These are phyloP conservation scores for Macaria liturata DNA, from an alignment of 2,888 invertebrate genomes.

Conservation along the genomic window DNA sequence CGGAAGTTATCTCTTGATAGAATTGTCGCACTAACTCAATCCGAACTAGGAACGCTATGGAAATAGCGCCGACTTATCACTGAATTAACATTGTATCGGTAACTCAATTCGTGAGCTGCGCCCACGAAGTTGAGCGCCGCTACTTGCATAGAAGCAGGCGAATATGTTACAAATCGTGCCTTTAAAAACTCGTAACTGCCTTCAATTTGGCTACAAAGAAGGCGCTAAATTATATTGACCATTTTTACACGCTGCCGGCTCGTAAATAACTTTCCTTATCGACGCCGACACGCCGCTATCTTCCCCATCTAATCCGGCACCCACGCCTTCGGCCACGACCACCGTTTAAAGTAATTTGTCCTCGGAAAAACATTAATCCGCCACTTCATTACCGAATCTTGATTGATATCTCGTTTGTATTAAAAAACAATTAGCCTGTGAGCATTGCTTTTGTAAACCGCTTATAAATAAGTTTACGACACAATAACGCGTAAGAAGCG, in stretches of 20 bases:
- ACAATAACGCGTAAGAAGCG: constrained; percentile 60
- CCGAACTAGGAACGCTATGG: constrained; percentile 26
- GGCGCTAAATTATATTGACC: constrained; percentile 35
- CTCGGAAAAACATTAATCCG: constrained; percentile 51
- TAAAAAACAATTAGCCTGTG: constrained; percentile 30
- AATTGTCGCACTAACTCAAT: constrained; percentile 29
- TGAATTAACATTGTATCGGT: constrained; percentile 30
- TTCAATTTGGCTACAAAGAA: constrained; percentile 27
- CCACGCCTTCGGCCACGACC: constrained; percentile 58
- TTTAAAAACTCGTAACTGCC: constrained; percentile 21
- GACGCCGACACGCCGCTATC: constrained; percentile 60
- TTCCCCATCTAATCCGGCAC: constrained; percentile 58
- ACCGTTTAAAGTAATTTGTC: constrained; percentile 66
- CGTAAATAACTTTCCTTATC: constrained; percentile 62
- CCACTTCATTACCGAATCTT: constrained; percentile 45
- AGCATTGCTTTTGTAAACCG: constrained; percentile 34
- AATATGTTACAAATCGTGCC: constrained; percentile 32
- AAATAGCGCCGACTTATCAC: constrained; percentile 30
- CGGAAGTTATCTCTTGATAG: constrained; percentile 31
- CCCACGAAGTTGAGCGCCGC: constrained; percentile 30
- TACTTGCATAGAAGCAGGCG: constrained; percentile 32
- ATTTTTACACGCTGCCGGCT: constrained; percentile 44
- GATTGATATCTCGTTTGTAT: constrained; percentile 44
- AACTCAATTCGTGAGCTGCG: constrained; percentile 32
- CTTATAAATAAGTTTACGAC: constrained; percentile 44